Conservation (phyloP, 2,888 invertebrate species). For the Tipula lateralis region DNA sequence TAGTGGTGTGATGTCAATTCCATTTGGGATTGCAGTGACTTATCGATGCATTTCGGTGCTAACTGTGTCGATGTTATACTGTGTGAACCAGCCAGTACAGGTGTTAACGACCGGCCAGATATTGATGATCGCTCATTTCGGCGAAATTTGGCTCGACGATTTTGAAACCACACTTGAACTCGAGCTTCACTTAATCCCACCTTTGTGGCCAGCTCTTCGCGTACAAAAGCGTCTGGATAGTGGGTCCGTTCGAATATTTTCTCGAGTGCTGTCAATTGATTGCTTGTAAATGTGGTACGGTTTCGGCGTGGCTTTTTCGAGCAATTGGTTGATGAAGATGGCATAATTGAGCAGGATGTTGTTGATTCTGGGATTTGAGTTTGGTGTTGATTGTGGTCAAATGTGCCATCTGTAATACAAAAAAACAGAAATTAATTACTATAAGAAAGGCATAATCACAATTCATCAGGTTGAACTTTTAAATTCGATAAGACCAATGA, state of each 20-base stretch:
- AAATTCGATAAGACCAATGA: too few relatives aligned
- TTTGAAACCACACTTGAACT: slow-evolving; percentile 96
- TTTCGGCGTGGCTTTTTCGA: slow-evolving; percentile 79
- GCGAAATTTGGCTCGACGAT: slow-evolving; percentile 89
- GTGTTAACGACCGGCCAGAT: slow-evolving; percentile 37
- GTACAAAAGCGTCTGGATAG: slow-evolving; percentile 95
- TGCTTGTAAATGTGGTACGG: slow-evolving; percentile 89
- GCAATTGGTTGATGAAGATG: background rate
- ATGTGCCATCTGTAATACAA: background rate
- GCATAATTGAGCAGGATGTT: slow-evolving; percentile 19
- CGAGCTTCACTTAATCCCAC: slow-evolving; percentile 92
- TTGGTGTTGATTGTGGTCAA: background rate
- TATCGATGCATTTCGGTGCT: slow-evolving; percentile 38
- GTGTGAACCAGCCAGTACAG: slow-evolving; percentile 40
- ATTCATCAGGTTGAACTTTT: too few relatives aligned
- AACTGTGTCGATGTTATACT: slow-evolving; percentile 35
- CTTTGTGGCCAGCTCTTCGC: slow-evolving; percentile 86
- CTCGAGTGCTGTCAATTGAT: slow-evolving; percentile 88
- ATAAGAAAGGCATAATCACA: too few relatives aligned
- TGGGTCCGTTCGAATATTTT: slow-evolving; percentile 93
- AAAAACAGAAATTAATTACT: background rate
- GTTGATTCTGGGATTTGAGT: slow-evolving; percentile 7
- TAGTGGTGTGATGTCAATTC: slow-evolving; percentile 39
- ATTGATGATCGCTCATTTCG: slow-evolving; percentile 56
- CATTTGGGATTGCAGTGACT: slow-evolving; percentile 36